A percentile compares a stretch with the other conserved stretches of the same genome.
phyloP scores from a whole-genome alignment of 2,797 vertebrate species.

The Coilia nasus region DNA sequence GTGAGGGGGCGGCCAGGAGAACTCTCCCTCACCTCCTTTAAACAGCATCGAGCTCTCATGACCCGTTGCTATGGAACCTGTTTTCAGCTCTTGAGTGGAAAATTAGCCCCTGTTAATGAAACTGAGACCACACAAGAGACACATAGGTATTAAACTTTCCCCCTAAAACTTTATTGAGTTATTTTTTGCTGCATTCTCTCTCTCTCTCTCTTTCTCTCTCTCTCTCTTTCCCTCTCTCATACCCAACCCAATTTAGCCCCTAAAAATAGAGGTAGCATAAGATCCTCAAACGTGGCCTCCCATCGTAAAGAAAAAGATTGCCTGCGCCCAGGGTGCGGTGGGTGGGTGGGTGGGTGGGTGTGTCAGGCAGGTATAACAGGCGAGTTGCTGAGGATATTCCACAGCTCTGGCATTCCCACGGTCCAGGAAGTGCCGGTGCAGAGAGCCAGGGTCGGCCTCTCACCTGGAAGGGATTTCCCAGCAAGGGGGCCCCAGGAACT shows the following conservation, averaged over 20 bases:
- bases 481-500: not conserved
- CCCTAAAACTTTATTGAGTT: conserved; percentile 82
- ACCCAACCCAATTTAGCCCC: conserved; percentile 68
- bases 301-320: conserved; percentile 64
- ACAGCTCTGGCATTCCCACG: conserved; percentile 65
- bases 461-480: conserved; percentile 1
- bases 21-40: conserved; percentile 29
- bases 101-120: conserved; percentile 74
- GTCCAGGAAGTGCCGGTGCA: conserved; percentile 61
- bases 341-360: conserved; percentile 14
- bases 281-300: conserved; percentile 63
- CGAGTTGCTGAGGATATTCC: conserved; percentile 68
- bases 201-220: not conserved
- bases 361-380: conserved; percentile 64
- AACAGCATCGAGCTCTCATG: conserved; percentile 54
- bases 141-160: conserved; percentile 79
- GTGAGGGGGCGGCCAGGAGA: conserved; percentile 37
- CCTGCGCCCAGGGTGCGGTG: conserved; percentile 52
- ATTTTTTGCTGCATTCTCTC: conserved; percentile 75
- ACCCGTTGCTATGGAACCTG: conserved; percentile 60
- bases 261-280: conserved; percentile 72
- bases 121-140: conserved; percentile 79
- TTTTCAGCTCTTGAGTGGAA: conserved; percentile 78
- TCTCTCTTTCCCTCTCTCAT: conserved; percentile 57
- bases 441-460: conserved; percentile 31